Percentiles rank a stretch among this genome's conserved stretches.
These are phyloP conservation scores for Drosophila demipolita DNA, from an alignment of 2,888 invertebrate species.

Conservation along the genomic window DNA sequence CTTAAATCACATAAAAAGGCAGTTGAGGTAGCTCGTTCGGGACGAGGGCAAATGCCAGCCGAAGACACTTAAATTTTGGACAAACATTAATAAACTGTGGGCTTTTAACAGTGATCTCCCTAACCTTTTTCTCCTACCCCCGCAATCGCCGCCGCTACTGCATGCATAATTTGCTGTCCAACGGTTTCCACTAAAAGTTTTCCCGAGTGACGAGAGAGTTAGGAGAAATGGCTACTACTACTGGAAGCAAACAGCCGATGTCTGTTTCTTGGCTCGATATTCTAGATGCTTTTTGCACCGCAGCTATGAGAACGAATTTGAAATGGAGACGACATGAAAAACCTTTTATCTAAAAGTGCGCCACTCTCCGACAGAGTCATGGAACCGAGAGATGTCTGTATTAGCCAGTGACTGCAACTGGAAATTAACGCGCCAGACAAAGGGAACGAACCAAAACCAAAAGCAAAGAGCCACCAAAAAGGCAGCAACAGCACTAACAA, in stretches of 20 bases:
- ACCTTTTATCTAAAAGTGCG: slow-evolving; percentile 78
- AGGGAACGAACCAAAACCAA: slow-evolving; percentile 35
- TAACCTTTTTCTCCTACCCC: neutral
- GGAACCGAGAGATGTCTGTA: slow-evolving; percentile 70
- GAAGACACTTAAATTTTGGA: slow-evolving; percentile 74
- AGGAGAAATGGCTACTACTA: slow-evolving; percentile 39
- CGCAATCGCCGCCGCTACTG: slow-evolving; percentile 26
- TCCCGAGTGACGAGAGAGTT: slow-evolving; percentile 48
- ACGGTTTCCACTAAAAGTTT: slow-evolving; percentile 73
- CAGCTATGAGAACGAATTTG: slow-evolving; percentile 56
- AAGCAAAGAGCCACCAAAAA: slow-evolving; percentile 38
- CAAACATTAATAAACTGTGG: slow-evolving; percentile 76
- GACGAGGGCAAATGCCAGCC: slow-evolving; percentile 37
- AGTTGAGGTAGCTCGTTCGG: slow-evolving; percentile 21
- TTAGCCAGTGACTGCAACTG: slow-evolving; percentile 72
- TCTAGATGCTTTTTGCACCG: slow-evolving; percentile 53
- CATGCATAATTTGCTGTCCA: slow-evolving; percentile 73
- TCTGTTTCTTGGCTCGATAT: slow-evolving; percentile 10
- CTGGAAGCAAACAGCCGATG: slow-evolving; percentile 19
- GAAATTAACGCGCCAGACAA: slow-evolving; percentile 66
- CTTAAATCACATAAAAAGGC: slow-evolving; percentile 58
- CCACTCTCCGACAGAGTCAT: slow-evolving; percentile 20
- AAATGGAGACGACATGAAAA: slow-evolving; percentile 78
- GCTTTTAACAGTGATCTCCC: slow-evolving; percentile 57
- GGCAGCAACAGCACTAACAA: slow-evolving; percentile 20